Evolutionary conservation across 1,140 invertebrate genomes (phyloP).

Genomic region (Yoshiicerus persimilis): DNA sequence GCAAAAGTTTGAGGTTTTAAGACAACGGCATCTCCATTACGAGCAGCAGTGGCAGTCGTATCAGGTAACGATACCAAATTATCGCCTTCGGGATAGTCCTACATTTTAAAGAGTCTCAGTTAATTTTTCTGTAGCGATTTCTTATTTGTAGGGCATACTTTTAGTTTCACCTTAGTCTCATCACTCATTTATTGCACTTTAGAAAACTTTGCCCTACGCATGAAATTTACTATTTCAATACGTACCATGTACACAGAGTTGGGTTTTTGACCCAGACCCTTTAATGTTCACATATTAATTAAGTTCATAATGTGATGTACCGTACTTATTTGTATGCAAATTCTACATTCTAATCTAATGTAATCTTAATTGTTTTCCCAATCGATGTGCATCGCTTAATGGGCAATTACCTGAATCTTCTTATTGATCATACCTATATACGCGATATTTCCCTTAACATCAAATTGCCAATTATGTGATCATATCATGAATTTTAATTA

Average conservation of each 20-base stretch:
- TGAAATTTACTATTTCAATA: too few species aligned
- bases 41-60: slow-evolving; percentile 46
- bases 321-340: neutral
- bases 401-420: neutral
- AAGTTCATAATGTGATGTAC: neutral
- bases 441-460: neutral
- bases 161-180: too few species aligned
- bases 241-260: too few species aligned
- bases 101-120: neutral
- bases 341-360: neutral
- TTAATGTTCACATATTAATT: neutral
- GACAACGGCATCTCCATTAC: slow-evolving; percentile 43
- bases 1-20: slow-evolving; percentile 39
- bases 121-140: neutral
- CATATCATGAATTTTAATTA: neutral
- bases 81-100: slow-evolving; percentile 37
- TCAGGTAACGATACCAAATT: slow-evolving; percentile 41
- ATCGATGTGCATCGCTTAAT: neutral
- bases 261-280: neutral
- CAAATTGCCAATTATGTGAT: neutral
- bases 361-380: neutral
- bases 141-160: too few species aligned
- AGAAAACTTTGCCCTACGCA: too few species aligned
- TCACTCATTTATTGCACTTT: too few species aligned
- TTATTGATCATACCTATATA: neutral